Conservation (phyloP, 2,113 vertebrate genomes). For the Dryoscopus gambensis region DNA sequence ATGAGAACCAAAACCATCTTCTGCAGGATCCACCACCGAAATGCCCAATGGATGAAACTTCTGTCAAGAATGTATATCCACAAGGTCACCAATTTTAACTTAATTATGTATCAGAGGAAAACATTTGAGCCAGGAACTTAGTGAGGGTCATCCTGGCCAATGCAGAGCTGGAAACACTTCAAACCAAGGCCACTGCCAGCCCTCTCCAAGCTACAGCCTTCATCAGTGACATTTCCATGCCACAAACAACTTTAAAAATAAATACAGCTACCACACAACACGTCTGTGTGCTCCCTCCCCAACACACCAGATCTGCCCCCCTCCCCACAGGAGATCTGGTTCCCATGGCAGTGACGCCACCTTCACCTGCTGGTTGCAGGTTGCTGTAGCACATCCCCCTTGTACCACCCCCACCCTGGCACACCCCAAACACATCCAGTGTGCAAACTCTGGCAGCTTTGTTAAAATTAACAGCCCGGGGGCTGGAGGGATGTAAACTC, state of each 20-base stretch:
- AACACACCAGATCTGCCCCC: constrained; percentile 33
- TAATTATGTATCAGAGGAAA: not conserved
- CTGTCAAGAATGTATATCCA: fast-evolving
- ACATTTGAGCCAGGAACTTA: not conserved
- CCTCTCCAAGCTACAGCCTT: not conserved
- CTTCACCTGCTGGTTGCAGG: constrained; percentile 70
- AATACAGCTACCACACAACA: not conserved
- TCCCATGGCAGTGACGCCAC: constrained; percentile 63
- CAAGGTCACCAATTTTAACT: not conserved
- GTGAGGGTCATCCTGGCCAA: not conserved
- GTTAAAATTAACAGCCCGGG: constrained; percentile 60
- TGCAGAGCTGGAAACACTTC: not conserved
- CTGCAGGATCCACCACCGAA: not conserved
- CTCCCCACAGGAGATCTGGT: constrained; percentile 32
- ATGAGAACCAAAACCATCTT: not conserved
- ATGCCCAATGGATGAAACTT: not conserved
- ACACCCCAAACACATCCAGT: not conserved
- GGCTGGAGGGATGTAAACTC: constrained; percentile 33
- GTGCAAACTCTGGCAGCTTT: constrained; percentile 16
- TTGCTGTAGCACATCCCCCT: not conserved
- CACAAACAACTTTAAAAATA: not conserved
- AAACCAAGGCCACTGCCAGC: not conserved
- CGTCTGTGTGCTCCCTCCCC: not conserved
- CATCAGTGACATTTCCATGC: not conserved
- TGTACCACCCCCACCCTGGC: constrained; percentile 57